These are phyloP conservation scores for Rallus crepitans DNA, from an alignment of 2,797 vertebrate species.

Conservation along the genomic window DNA sequence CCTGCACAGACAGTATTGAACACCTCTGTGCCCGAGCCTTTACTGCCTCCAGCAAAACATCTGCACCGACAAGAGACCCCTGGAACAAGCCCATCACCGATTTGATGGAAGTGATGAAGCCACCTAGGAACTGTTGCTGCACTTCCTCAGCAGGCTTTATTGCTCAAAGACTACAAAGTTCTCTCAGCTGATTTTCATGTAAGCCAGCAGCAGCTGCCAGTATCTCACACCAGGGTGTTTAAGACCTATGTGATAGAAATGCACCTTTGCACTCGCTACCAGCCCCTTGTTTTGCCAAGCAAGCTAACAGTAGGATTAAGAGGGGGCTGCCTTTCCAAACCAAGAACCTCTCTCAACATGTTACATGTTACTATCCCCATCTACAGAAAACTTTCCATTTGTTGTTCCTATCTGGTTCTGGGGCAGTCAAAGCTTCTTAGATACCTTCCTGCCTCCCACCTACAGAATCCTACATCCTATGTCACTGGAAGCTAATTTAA, in stretches of 20 bases:
- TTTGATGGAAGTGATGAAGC: neutral
- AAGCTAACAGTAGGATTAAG: neutral
- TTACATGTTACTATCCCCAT: neutral
- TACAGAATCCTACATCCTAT: neutral
- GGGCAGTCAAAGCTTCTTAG: neutral
- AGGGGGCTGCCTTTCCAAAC: neutral
- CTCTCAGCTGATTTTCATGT: neutral
- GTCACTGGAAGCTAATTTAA: neutral
- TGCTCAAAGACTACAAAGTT: neutral
- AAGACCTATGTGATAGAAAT: neutral
- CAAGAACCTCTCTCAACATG: neutral
- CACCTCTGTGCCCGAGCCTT: accelerated
- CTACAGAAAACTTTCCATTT: neutral
- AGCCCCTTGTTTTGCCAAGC: neutral
- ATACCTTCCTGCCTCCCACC: neutral
- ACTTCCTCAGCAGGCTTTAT: neutral
- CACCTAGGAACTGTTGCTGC: neutral
- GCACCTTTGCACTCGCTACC: neutral
- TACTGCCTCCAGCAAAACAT: neutral
- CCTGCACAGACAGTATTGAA: neutral
- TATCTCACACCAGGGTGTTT: neutral
- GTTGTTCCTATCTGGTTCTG: neutral
- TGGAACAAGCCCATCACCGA: neutral
- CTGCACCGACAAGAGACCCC: neutral
- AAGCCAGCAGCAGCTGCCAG: neutral